Percentiles rank a stretch among this genome's conserved stretches.
Conservation (phyloP, 2,888 invertebrate species). For the Saturnia japonica region DNA sequence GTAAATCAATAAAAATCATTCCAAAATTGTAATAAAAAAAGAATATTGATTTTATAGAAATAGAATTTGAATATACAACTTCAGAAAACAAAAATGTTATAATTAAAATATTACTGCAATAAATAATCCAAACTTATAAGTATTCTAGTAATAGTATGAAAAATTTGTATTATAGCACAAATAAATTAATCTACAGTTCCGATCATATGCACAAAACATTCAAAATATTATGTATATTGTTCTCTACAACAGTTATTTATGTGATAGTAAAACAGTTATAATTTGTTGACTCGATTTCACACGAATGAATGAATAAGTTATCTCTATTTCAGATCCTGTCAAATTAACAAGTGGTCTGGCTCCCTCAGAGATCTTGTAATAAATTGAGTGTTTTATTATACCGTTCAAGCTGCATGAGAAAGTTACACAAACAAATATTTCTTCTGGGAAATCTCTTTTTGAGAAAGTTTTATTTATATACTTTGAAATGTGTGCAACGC, state of each 20-base stretch:
- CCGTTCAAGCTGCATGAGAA: not conserved
- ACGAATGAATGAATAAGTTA: constrained; percentile 15
- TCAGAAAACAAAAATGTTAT: too few relatives aligned
- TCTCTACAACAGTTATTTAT: not conserved
- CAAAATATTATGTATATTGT: not conserved
- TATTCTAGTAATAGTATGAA: not conserved
- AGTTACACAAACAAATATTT: constrained; percentile 6
- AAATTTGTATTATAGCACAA: not conserved
- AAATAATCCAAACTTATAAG: too few relatives aligned
- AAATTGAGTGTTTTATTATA: constrained; percentile 20
- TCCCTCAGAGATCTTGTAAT: constrained; percentile 20
- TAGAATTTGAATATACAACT: too few relatives aligned
- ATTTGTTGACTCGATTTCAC: not conserved
- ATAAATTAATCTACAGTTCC: not conserved
- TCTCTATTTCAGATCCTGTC: constrained; percentile 20
- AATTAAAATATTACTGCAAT: too few relatives aligned
- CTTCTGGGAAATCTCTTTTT: not conserved
- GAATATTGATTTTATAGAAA: too few relatives aligned
- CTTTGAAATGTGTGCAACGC: not conserved
- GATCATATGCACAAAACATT: not conserved
- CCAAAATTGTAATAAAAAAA: too few relatives aligned
- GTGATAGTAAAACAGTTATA: not conserved
- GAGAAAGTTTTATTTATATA: constrained; percentile 11
- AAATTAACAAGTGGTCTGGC: constrained; percentile 22
- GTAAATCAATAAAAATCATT: too few relatives aligned